Evolutionary conservation across 2,113 vertebrate species (phyloP), one percentile per base, ranked within the genome.

Genomic region (Vulpes ferrilata): DNA sequence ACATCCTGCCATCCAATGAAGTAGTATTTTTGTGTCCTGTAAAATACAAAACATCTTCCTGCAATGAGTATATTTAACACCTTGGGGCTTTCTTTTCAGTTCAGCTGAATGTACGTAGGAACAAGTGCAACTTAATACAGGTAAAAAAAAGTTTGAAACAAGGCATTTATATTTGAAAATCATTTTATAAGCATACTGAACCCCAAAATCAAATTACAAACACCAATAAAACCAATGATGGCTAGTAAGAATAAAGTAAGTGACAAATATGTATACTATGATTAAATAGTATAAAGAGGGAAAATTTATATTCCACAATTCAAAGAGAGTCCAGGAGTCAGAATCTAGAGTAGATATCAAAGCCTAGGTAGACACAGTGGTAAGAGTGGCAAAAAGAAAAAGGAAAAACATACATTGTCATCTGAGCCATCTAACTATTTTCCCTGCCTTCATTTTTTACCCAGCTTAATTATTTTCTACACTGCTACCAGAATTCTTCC

Each of bases 21-120:
- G 51, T 86, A 93, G 38, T 95, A 79, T 85, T 88, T 96, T 60
- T 97, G 35, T 79, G 23, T 95, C 38, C 35, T 91, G 11, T 78
- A 91, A 93, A 81, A 79, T 92, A 92, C 23, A n/a, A 88, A 96
- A 57, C 43, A 96, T 94, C 90, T 95, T 62, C 35, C 95, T 92
- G 27, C 35, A 81, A 57, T 22, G 53, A 92, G 13, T 12, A 9
- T 95, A 88, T 74, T 94, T 93, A 96, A 88, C 84, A 97, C 35
- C 22, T 92, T 93, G 71, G 62, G 27, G 16, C 23, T 94, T 94
- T 96, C 80, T 96, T 80, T 88, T 94, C 35, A 84, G 30, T 23
- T 90, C 87, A 64, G 65, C 59, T 88, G 30, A 88, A 94, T 94
- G 88, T 11, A 88, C 25, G 55, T 96, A 76, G 81, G 32, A 85